Evolutionary conservation across 1,140 invertebrate genomes (phyloP).

Genomic region (Sitophilus oryzae): DNA sequence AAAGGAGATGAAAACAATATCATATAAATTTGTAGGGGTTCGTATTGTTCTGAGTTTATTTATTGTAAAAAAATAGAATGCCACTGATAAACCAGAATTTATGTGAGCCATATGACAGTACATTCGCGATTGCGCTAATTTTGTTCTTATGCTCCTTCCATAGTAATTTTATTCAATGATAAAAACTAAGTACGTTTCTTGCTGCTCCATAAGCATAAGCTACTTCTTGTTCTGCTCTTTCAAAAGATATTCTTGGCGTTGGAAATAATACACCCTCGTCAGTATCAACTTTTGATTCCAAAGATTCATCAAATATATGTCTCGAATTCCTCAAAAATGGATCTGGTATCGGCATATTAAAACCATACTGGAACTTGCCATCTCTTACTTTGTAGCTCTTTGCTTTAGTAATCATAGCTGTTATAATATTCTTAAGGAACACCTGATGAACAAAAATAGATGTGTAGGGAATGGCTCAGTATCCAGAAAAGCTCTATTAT

Average conservation of each 20-base stretch:
- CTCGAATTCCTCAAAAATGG: slow-evolving; percentile 50
- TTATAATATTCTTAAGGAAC: slow-evolving; percentile 52
- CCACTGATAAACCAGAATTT: no score
- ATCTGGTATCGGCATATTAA: slow-evolving; percentile 51
- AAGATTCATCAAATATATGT: slow-evolving; percentile 37
- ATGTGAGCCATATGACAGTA: no score
- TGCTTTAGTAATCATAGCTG: slow-evolving; percentile 47
- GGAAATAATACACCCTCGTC: slow-evolving; percentile 37
- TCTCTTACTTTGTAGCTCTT: slow-evolving; percentile 52
- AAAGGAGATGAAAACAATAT: no score
- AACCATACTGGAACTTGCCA: slow-evolving; percentile 47
- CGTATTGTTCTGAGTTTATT: no score
- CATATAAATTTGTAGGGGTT: no score
- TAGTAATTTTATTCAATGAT: neutral
- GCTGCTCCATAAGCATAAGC: slow-evolving; percentile 38
- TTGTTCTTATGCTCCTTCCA: no score
- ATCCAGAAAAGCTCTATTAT: no score
- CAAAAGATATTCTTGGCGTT: slow-evolving; percentile 30
- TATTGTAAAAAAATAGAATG: no score
- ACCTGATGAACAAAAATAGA: slow-evolving; percentile 17
- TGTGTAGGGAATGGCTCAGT: neutral
- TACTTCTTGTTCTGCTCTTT: slow-evolving; percentile 36
- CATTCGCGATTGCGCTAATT: no score
- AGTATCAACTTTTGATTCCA: slow-evolving; percentile 31
- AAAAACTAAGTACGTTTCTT: slow-evolving; percentile 8